A percentile compares a stretch with the other conserved stretches of the same genome.
phyloP scores from a whole-genome alignment of 2,888 invertebrate genomes.

The Synergus japonicus region DNA sequence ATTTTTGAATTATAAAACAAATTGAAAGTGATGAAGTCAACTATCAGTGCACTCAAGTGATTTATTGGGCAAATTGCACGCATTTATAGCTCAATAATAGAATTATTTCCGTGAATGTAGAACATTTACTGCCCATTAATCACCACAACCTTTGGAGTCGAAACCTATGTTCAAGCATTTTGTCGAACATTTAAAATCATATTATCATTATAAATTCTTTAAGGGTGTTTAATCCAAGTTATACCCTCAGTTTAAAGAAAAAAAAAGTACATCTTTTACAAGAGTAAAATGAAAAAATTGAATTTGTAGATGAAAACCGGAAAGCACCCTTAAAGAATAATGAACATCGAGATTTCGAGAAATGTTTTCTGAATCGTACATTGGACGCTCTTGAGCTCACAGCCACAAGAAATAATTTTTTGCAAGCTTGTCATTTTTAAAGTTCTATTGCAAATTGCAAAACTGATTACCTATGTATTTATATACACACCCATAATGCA shows the following conservation, averaged over 20 bases:
- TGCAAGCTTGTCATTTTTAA: conserved; percentile 27
- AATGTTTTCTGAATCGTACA: conserved; percentile 22
- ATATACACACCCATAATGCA: not conserved
- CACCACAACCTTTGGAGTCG: not conserved
- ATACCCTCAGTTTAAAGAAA: too few species aligned
- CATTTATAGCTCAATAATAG: conserved; percentile 27
- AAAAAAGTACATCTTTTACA: too few species aligned
- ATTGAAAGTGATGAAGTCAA: not conserved
- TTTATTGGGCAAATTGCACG: conserved; percentile 6
- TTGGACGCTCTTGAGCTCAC: conserved; percentile 56
- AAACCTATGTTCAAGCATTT: conserved; percentile 5
- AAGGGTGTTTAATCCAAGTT: too few species aligned
- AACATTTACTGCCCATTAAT: conserved; percentile 31
- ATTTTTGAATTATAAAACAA: not conserved
- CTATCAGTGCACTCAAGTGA: not conserved
- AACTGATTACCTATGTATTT: conserved; percentile 29
- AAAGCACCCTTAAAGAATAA: not conserved
- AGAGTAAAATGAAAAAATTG: too few species aligned
- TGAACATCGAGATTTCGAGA: not conserved
- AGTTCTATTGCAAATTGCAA: conserved; percentile 32
- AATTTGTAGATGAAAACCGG: too few species aligned
- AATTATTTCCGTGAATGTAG: conserved; percentile 13
- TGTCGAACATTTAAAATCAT: not conserved
- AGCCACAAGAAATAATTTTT: conserved; percentile 46
- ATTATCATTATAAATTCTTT: not conserved